A percentile compares a stretch with the other conserved stretches of the same genome.
phyloP scores from a whole-genome alignment of 2,888 invertebrate genomes.

The Sipha maydis region DNA sequence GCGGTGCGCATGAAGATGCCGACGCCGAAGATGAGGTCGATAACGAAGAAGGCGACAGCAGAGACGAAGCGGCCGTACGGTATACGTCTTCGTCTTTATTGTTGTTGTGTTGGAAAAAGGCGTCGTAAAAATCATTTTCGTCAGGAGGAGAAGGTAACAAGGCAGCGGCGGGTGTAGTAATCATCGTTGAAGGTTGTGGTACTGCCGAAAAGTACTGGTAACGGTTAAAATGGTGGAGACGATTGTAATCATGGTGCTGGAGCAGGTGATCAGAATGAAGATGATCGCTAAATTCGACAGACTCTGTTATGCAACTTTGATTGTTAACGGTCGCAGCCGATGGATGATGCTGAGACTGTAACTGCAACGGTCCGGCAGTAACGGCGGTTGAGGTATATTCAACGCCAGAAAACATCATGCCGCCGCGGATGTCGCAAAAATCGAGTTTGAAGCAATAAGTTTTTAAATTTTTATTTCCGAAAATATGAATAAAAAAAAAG shows the following conservation, averaged over 20 bases:
- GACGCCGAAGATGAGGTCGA: constrained; percentile 20
- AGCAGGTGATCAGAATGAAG: background rate
- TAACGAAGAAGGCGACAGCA: background rate
- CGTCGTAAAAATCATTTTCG: background rate
- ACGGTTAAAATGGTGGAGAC: background rate
- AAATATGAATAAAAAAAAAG: background rate
- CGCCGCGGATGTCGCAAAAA: background rate
- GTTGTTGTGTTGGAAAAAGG: background rate
- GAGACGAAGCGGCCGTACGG: background rate
- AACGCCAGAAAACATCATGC: background rate
- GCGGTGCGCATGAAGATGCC: constrained; percentile 4
- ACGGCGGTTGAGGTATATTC: background rate
- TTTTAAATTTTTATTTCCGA: background rate
- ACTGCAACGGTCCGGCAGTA: background rate
- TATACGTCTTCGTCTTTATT: background rate
- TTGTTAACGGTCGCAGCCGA: background rate
- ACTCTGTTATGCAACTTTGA: background rate
- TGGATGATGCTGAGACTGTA: background rate
- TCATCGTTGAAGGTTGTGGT: background rate
- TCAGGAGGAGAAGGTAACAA: background rate
- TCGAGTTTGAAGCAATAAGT: background rate
- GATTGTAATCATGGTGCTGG: background rate
- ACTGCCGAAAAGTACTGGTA: too few relatives aligned
- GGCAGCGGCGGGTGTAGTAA: background rate
- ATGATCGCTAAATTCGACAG: background rate